A percentile compares a stretch with the other conserved stretches of the same genome.
phyloP scores from a whole-genome alignment of 2,888 invertebrate genomes.

The Empis stercorea region DNA sequence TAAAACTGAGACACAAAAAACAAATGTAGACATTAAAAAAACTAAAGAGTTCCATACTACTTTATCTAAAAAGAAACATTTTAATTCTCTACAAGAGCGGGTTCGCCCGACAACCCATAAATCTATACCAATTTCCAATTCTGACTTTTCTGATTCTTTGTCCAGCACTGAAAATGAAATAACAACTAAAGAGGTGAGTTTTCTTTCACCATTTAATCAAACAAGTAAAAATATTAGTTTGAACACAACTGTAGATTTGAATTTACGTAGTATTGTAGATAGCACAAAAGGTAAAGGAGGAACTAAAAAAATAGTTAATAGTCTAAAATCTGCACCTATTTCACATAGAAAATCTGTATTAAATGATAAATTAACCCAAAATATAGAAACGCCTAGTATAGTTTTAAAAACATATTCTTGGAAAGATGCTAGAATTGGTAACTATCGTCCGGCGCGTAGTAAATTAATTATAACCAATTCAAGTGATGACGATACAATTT shows the following conservation, averaged over 20 bases:
- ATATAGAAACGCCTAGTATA: constrained; percentile 3
- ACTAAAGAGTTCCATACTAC: no score
- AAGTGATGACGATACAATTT: neutral
- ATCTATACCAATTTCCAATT: constrained; percentile 14
- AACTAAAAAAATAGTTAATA: neutral
- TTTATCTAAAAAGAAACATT: constrained; percentile 40
- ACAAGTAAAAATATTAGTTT: constrained; percentile 3
- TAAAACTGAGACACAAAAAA: no score
- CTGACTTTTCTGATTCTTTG: constrained; percentile 10
- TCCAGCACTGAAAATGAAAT: constrained; percentile 15
- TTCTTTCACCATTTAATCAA: constrained; percentile 1
- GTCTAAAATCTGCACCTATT: neutral
- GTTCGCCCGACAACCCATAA: constrained; percentile 31
- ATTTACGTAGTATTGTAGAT: constrained; percentile 1
- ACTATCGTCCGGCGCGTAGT: constrained; percentile 10
- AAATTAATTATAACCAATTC: neutral
- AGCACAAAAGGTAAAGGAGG: neutral
- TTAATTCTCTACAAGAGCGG: constrained; percentile 39
- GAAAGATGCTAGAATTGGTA: constrained; percentile 11
- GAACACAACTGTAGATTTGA: constrained; percentile 4
- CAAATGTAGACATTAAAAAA: no score
- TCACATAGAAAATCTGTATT: constrained; percentile 1
- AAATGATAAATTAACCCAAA: constrained; percentile 3
- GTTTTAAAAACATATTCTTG: constrained; percentile 13
- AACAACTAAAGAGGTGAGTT: constrained; percentile 1